Evolutionary conservation across 2,888 invertebrate species (phyloP), one percentile per base, ranked within the genome.

Genomic region (Oscheius sp.): DNA sequence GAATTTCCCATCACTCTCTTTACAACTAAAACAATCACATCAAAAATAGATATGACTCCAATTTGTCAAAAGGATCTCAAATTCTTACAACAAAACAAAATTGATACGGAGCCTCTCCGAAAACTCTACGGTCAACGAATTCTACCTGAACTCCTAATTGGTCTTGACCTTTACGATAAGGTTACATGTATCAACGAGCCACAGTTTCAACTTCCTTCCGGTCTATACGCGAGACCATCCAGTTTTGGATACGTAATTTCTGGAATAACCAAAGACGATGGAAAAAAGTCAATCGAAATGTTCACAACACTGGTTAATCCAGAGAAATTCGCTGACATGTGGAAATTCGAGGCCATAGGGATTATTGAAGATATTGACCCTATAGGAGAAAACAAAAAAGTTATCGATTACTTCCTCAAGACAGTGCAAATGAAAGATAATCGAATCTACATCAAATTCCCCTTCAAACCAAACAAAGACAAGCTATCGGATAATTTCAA

Each of bases 171-270:
- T 14, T 59, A 56, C 32, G 38, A 56, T 33, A 14, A 56, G 3
- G 2, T 50, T 1, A 56, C 38, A 20, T 33, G 20, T 1, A 1
- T 32, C 2, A 9, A 32, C n/a, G 5, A 2, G 1, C 57, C 33
- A 20, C 12, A 32, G 8, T 56, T 20, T 12, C 8, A 33, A 33
- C 6, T 56, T 2, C 33, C 57, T 2, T 38, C 57, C 2, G 61
- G 61, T 3, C 22, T 50, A 2, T 45, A 17, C 8, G 61, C 28
- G 1, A 47, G 30, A 32, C 47, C 61, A 5, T 20, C 61, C 22
- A 26, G 41, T 14, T 61, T 45, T 24, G 61, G 61, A 14, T 61
- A 61, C 22, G 28, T 47, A 4, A n/a, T 61, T 2, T 61, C 61
- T 4, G 61, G 61, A 61, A n/a, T n/a, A n/a, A n/a, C n/a, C n/a